Conservation (phyloP, 2,888 invertebrate genomes). For the Tenthredo mesomela region DNA sequence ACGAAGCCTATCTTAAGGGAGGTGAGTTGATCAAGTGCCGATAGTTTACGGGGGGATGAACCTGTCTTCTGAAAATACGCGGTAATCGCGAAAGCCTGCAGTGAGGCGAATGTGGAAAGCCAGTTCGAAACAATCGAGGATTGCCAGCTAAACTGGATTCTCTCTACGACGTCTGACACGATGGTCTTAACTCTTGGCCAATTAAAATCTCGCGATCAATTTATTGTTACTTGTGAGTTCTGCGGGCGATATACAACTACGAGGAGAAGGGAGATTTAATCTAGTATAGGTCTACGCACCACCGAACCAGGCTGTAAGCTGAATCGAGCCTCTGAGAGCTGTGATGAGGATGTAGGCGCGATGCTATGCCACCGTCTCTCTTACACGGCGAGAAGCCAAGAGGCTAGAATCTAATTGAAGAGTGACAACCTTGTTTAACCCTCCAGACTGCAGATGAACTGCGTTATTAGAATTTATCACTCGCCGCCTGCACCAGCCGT, state of each 20-base stretch:
- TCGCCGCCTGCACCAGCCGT: conserved; percentile 47
- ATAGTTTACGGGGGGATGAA: background rate
- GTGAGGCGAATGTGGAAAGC: background rate
- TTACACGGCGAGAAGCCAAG: conserved; percentile 57
- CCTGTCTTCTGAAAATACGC: background rate
- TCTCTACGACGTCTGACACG: background rate
- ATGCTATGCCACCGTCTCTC: conserved; percentile 49
- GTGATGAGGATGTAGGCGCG: conserved; percentile 63
- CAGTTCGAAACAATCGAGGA: background rate
- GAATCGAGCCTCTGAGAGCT: conserved; percentile 35
- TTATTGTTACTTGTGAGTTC: conserved; percentile 16
- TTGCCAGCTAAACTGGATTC: conserved; percentile 25
- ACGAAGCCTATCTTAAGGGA: background rate
- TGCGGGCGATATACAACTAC: background rate
- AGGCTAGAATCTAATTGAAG: conserved; percentile 63
- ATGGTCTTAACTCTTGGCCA: conserved; percentile 21
- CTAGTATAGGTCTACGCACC: conserved; percentile 17
- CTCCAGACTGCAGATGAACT: conserved; percentile 60
- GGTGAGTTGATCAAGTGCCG: background rate
- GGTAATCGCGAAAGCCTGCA: background rate
- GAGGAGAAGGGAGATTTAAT: background rate
- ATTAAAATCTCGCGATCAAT: conserved; percentile 27
- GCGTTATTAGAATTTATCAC: conserved; percentile 68
- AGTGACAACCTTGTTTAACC: conserved; percentile 70
- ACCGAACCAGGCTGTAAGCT: conserved; percentile 20